A percentile compares a stretch with the other conserved stretches of the same genome.
These are phyloP conservation scores for Felis chaus DNA, from an alignment of 2,113 vertebrate genomes.

Conservation along the genomic window DNA sequence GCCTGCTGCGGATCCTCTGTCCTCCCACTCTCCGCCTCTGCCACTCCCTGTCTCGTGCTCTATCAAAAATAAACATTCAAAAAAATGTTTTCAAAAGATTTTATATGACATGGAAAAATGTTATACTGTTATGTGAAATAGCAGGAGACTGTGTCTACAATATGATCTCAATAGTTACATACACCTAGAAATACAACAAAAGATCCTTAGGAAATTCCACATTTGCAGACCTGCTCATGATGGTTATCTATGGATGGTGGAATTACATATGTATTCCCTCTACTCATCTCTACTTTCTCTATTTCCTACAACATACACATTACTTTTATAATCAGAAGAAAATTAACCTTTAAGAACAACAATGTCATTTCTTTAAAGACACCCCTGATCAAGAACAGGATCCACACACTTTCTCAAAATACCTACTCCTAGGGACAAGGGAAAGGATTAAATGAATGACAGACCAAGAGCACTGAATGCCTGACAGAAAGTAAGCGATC, in stretches of 20 bases:
- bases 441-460: not conserved
- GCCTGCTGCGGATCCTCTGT: too few species aligned
- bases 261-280: not conserved
- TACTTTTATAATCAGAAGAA: not conserved
- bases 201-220: not conserved
- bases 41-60: too few species aligned
- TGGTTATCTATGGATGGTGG: not conserved
- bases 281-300: not conserved
- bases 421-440: not conserved
- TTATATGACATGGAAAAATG: not conserved
- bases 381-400: not conserved
- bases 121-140: not conserved
- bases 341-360: not conserved
- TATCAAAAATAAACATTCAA: too few species aligned
- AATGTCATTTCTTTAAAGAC: not conserved
- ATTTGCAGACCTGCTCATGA: not conserved
- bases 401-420: not conserved
- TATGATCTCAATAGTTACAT: not conserved
- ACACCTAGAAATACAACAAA: not conserved
- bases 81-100: constrained; percentile 6
- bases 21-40: too few species aligned
- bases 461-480: not conserved
- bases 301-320: not conserved
- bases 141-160: not conserved
- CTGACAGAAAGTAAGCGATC: not conserved